Evolutionary conservation across 2,113 vertebrate species (phyloP), one percentile per base, ranked within the genome.

Genomic region (Psittacara wagleri): DNA sequence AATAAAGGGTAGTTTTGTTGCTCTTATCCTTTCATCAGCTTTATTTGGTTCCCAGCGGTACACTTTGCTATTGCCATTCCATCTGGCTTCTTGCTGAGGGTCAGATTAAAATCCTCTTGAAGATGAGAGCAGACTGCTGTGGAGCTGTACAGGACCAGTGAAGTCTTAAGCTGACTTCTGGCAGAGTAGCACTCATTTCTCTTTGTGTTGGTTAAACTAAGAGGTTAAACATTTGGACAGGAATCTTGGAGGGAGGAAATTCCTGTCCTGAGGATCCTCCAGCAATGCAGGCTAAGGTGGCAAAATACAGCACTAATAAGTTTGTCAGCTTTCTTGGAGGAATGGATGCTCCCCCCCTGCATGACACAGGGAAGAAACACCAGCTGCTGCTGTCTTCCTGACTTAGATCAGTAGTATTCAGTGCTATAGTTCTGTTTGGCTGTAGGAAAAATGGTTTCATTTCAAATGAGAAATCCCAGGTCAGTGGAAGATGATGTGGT

Each of bases 1-100:
- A 92, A 96, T 94, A 96, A 96, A 96, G 83, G 69, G 27, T 35
- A 24, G 68, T 93, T 92, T 92, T 97, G 95, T 96, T 94, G 61
- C 55, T 52, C 48, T 90, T 95, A 81, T 57, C 83, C 95, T 93
- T 97, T 92, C 92, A 94, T 88, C 92, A 49, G 55, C 76, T 78
- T 73, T 69, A n/a, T 68, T 92, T 67, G 11, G 24, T 86, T 93
- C 54, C 86, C 57, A 86, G 83, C 73, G 84, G 77, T 69, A 86
- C 39, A 17, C 72, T 75, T 83, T 11, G 77, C 17, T 84, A 37
- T 86, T 92, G 68, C 72, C 63, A 18, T 43, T 93, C 83, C 69
- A 88, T 96, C 76, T 86, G 93, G 46, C 52, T 81, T 39, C 81
- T 88, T 41, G 22, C 79, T 86, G 33, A 55, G 76, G 61, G 83